These are phyloP conservation scores for Rhea pennata DNA, from an alignment of 2,113 vertebrate genomes.

Conservation along the genomic window DNA sequence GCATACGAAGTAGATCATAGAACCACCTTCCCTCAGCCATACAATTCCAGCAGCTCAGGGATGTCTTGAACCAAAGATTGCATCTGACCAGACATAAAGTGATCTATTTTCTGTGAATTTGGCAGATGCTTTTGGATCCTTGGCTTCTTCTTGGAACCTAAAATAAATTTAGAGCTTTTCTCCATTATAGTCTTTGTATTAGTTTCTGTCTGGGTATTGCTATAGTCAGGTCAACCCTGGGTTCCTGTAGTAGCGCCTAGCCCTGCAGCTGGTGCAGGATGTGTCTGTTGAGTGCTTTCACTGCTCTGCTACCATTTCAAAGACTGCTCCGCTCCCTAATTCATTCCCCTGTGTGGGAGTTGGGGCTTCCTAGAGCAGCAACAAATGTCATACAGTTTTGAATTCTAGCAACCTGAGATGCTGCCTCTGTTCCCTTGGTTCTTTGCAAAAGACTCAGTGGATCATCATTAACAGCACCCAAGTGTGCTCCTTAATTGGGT, in stretches of 20 bases:
- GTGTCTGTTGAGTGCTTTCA: neutral
- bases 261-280: neutral
- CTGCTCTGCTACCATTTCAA: neutral
- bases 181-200: neutral
- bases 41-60: neutral
- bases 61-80: slow-evolving; percentile 15
- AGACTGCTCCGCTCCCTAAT: neutral
- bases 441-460: slow-evolving; percentile 21
- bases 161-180: neutral
- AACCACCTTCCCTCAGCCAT: neutral
- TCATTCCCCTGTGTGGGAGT: neutral
- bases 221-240: neutral
- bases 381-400: neutral
- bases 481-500: neutral
- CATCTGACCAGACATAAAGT: slow-evolving; percentile 11
- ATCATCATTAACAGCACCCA: neutral
- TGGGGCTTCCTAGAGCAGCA: slow-evolving; percentile 20
- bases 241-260: neutral
- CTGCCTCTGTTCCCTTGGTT: slow-evolving; percentile 32
- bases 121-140: slow-evolving; percentile 47
- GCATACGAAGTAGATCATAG: neutral
- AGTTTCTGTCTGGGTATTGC: neutral
- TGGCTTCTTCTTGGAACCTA: slow-evolving; percentile 16
- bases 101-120: neutral
- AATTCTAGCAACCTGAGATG: slow-evolving; percentile 49